A percentile compares a stretch with the other conserved stretches of the same genome.
Conservation (phyloP, 2,113 vertebrate genomes). For the mouse (Mus musculus) region DNA sequence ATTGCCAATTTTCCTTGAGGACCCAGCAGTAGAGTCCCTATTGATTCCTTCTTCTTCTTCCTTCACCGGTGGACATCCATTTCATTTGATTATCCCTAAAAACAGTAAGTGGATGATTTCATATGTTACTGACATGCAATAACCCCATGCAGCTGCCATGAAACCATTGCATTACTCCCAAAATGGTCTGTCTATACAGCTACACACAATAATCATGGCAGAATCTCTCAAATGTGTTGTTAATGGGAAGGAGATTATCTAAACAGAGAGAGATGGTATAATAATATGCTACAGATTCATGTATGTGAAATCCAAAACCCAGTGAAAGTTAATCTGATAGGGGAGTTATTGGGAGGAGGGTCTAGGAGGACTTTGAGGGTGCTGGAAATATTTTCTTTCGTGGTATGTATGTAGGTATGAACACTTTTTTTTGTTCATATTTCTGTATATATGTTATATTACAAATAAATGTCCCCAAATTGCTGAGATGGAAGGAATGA, state of each 20-base stretch:
- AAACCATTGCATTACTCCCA: conserved; percentile 27
- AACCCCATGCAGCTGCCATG: neutral
- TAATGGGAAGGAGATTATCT: neutral
- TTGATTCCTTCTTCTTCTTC: conserved; percentile 8
- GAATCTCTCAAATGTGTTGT: neutral
- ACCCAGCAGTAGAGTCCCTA: neutral
- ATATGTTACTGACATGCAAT: conserved; percentile 13
- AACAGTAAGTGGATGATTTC: conserved; percentile 46
- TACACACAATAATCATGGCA: neutral
- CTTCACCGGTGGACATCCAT: conserved; percentile 27
- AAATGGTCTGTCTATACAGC: conserved; percentile 9
- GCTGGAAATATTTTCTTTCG: neutral
- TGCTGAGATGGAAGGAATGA: no score
- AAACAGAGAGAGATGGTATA: neutral
- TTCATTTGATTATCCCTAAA: conserved; percentile 30
- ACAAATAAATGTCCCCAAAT: neutral
- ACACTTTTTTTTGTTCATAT: conserved; percentile 10
- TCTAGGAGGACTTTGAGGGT: neutral
- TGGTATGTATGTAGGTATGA: neutral
- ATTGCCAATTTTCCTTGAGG: conserved; percentile 65
- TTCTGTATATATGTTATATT: conserved; percentile 13
- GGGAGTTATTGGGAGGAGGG: neutral
- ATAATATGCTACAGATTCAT: neutral
- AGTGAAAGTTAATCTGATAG: neutral
- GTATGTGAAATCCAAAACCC: neutral